Conservation (phyloP, 2,797 vertebrate species). For the Pteropus rufus region DNA sequence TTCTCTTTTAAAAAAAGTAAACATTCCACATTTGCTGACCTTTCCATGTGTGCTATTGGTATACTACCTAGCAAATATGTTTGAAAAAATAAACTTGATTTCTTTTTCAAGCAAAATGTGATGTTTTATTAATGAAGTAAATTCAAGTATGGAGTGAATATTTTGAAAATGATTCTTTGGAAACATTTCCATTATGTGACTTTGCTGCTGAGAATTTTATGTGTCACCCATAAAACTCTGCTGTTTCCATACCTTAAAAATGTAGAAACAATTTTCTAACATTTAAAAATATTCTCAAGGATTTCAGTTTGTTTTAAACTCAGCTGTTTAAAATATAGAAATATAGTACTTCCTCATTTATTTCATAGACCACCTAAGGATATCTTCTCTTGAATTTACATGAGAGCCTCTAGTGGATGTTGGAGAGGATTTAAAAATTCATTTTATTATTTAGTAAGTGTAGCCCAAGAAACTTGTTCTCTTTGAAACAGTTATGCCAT, state of each 20-base stretch:
- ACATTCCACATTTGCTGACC: neutral
- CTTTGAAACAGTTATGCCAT: neutral
- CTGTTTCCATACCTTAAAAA: neutral
- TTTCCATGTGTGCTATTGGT: neutral
- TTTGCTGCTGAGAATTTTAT: neutral
- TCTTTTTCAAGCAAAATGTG: neutral
- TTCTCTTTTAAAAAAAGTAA: neutral
- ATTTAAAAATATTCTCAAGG: neutral
- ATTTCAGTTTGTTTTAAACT: neutral
- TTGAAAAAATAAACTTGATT: neutral
- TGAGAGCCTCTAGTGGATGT: neutral
- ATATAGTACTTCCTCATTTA: neutral
- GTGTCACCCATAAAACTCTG: neutral
- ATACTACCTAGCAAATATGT: neutral
- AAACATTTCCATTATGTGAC: constrained; percentile 15
- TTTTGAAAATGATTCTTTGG: neutral
- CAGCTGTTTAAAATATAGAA: neutral
- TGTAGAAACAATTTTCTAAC: neutral
- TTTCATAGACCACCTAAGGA: neutral
- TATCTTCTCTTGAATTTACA: neutral
- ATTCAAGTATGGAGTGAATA: neutral
- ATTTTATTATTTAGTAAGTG: neutral
- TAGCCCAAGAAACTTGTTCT: neutral
- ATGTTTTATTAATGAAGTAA: constrained; percentile 24
- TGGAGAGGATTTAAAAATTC: neutral